Base-by-base conservation (phyloP, 2,888 invertebrate genomes). In the Idaea straminata region DNA sequence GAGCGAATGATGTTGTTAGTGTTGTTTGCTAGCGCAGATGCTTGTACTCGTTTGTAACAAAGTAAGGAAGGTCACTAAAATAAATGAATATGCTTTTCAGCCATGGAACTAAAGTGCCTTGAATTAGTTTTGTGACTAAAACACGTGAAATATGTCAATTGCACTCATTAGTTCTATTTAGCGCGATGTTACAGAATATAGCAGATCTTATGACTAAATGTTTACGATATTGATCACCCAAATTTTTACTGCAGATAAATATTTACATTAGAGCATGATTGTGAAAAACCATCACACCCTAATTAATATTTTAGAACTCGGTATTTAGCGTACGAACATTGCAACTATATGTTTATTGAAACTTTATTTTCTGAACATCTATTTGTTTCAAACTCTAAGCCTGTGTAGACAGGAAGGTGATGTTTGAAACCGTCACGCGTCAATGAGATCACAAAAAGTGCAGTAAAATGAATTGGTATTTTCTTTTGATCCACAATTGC, bases 401-500 rank as follows among this genome's bases (percentile, higher is more conserved):
- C 47, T 47, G 47, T 47, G 13, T 4, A 47, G 6, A 47, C 10
- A 47, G 47, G 13, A 10, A 47, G 47, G 36, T 7, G 10, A 10
- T 47, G 10, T 10, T 10, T 47, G 13, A 47, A 47, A 47, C 47
- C 47, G 7, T 7, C 47, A 47, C 7, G 7, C 47, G 7, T 7
- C 47, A 47, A 47, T 47, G 47, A 47, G 47, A 47, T 13, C 47
- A 47, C 10, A 47, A 47, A 71, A 67, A 68, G 64, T 69, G 66
- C 62, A 71, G 73, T 77, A 77, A 74, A 75, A 74, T 72, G 58
- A 64, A 77, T 73, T 69, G 72, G 71, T 69, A 71, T 73, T 74
- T 77, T 5, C 47, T 10, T 47, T 47, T 13, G 47, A 75, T 77
- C 75, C 69, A 71, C 73, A 72, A 74, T 68, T 72, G 74, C 77